Evolutionary conservation across 2,888 invertebrate species (phyloP), one percentile per base, ranked within the genome.

Genomic region (Mythimna pallens): DNA sequence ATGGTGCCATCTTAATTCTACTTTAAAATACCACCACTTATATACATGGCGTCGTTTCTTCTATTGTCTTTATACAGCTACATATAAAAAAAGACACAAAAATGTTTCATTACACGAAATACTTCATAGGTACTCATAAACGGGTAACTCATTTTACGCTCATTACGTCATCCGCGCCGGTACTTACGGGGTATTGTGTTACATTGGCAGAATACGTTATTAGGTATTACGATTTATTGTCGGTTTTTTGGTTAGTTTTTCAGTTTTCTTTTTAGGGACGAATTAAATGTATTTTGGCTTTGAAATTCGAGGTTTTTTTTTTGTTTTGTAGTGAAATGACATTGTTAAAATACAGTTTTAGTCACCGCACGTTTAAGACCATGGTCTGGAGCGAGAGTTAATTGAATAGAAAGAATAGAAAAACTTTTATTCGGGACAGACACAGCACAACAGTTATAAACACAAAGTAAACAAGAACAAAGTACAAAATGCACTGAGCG

Each of bases 131-230:
- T 47, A 76, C 75, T 71, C 80, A 76, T 86, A 83, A 80, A 84
- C 80, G 78, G 73, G 75, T 72, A 82, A 81, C 75, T 81, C 85
- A 73, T 86, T 85, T 83, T 85, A 81, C 62, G 81, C 78, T 86
- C 81, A 84, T 86, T 81, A 80, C 78, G 70, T 69, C 67, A 80
- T 85, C 70, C 79, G 66, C 30, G 59, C 36, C 63, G 52, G 73
- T 77, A 79, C 75, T 76, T 82, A 76, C 72, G 54, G 62, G 68
- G 65, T 75, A 84, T 83, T 83, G 76, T 74, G 76, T 80, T 75
- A 84, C 85, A 84, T 86, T 78, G 76, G 50, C 76, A 36, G 86
- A 83, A 84, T 86, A 80, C 79, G 30, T 76, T 78, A 86, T 86
- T 78, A 72, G 69, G 34, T 62, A 70, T 77, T 80, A 71, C 77